Conservation (phyloP, 1,140 invertebrate species). For the Maniola jurtina region DNA sequence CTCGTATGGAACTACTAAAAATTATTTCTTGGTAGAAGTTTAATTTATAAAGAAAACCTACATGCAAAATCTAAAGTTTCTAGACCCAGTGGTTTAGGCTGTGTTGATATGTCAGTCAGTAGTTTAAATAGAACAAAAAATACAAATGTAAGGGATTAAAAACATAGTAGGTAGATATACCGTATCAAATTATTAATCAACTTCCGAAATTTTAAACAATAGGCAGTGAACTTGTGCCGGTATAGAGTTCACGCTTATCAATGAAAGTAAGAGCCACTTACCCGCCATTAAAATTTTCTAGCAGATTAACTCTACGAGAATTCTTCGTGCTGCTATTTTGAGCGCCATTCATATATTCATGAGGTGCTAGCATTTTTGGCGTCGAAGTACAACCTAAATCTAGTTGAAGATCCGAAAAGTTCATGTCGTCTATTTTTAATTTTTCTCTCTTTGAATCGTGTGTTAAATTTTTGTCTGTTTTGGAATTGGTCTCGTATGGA, state of each 20-base stretch:
- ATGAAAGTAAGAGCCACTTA: slow-evolving; percentile 38
- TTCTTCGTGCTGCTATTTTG: slow-evolving; percentile 54
- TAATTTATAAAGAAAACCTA: no score
- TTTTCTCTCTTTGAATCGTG: slow-evolving; percentile 73
- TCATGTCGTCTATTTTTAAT: slow-evolving; percentile 66
- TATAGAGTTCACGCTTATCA: background rate
- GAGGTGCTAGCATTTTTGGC: slow-evolving; percentile 71
- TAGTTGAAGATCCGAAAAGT: slow-evolving; percentile 67
- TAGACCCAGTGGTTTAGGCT: no score
- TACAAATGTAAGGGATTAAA: background rate
- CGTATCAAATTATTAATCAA: background rate
- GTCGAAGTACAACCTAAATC: slow-evolving; percentile 74
- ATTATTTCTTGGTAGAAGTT: no score
- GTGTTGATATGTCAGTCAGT: no score
- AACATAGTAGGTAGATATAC: background rate
- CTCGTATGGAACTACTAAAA: no score
- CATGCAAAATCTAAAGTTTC: no score
- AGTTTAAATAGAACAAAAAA: background rate
- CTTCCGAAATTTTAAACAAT: no score
- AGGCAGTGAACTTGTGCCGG: background rate
- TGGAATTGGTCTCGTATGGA: slow-evolving; percentile 60
- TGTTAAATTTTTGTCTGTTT: slow-evolving; percentile 55
- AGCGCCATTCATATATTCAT: slow-evolving; percentile 56
- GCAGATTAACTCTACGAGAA: slow-evolving; percentile 56
- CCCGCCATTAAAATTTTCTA: slow-evolving; percentile 66